Percentiles rank a stretch among this genome's conserved stretches.
Conservation (phyloP, 2,888 invertebrate species). For the Nebria salina region DNA sequence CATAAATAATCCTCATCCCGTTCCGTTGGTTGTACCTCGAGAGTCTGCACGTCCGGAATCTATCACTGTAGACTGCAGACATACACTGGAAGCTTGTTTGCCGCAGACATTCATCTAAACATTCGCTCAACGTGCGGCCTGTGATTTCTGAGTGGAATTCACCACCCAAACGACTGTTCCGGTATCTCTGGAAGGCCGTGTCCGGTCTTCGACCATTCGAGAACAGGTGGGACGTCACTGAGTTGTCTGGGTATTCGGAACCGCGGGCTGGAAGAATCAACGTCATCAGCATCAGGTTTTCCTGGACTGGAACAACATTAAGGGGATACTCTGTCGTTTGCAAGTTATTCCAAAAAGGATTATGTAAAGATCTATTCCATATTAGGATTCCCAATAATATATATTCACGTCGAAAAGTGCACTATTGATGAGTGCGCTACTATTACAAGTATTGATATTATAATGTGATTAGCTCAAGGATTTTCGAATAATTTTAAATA, state of each 20-base stretch:
- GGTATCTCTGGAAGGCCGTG: slow-evolving; percentile 88
- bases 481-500: slow-evolving; percentile 41
- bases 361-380: too few relatives aligned
- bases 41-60: slow-evolving; percentile 83
- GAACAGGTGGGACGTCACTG: slow-evolving; percentile 84
- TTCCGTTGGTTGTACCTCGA: slow-evolving; percentile 88
- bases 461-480: slow-evolving; percentile 39
- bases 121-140: slow-evolving; percentile 87
- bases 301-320: slow-evolving; percentile 34
- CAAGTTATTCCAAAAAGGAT: not conserved
- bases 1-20: slow-evolving; percentile 88
- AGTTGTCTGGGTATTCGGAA: slow-evolving; percentile 89
- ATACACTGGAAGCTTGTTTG: slow-evolving; percentile 91
- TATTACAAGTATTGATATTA: slow-evolving; percentile 22
- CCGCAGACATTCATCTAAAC: slow-evolving; percentile 87
- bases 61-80: slow-evolving; percentile 88
- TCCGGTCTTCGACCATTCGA: slow-evolving; percentile 82
- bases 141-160: slow-evolving; percentile 92
- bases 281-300: slow-evolving; percentile 46
- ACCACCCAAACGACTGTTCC: slow-evolving; percentile 86
- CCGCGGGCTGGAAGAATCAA: slow-evolving; percentile 76
- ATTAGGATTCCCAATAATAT: too few relatives aligned
- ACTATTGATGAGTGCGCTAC: not conserved
- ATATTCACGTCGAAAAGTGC: not conserved
- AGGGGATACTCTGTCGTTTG: slow-evolving; percentile 6